Evolutionary conservation across 2,888 invertebrate genomes (phyloP).

Genomic region (Chloroclystis v-ata): DNA sequence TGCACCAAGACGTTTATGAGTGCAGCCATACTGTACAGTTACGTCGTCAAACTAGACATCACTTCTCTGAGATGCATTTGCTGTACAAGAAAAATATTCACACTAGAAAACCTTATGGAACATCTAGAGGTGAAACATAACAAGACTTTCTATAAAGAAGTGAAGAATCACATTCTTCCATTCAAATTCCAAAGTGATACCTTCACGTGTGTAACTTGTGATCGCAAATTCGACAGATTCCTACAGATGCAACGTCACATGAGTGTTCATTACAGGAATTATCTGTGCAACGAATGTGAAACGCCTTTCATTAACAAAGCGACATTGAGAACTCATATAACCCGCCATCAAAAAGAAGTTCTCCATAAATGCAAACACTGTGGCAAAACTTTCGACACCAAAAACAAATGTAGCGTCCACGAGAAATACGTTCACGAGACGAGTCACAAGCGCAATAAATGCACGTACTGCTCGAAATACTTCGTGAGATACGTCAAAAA

Average conservation of each 20-base stretch:
- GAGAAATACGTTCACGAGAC: slow-evolving; percentile 42
- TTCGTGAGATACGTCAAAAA: slow-evolving; percentile 40
- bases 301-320: slow-evolving; percentile 29
- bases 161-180: slow-evolving; percentile 49
- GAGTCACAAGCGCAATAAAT: slow-evolving; percentile 18
- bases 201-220: slow-evolving; percentile 44
- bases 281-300: slow-evolving; percentile 44
- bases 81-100: slow-evolving; percentile 32
- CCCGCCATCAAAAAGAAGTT: slow-evolving; percentile 22
- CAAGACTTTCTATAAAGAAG: slow-evolving; percentile 34
- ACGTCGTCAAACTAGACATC: slow-evolving; percentile 46
- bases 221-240: slow-evolving; percentile 39
- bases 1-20: slow-evolving; percentile 37
- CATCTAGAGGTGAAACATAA: slow-evolving; percentile 39
- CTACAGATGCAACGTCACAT: slow-evolving; percentile 46
- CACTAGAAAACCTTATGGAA: slow-evolving; percentile 35
- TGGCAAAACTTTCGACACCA: slow-evolving; percentile 46
- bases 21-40: slow-evolving; percentile 29
- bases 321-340: slow-evolving; percentile 23
- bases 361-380: slow-evolving; percentile 46
- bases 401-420: slow-evolving; percentile 42
- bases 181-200: slow-evolving; percentile 45
- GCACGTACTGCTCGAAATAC: slow-evolving; percentile 20
- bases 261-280: slow-evolving; percentile 50
- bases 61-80: slow-evolving; percentile 38